Evolutionary conservation across 2,888 invertebrate genomes (phyloP).

Genomic region (Lasius platythorax): DNA sequence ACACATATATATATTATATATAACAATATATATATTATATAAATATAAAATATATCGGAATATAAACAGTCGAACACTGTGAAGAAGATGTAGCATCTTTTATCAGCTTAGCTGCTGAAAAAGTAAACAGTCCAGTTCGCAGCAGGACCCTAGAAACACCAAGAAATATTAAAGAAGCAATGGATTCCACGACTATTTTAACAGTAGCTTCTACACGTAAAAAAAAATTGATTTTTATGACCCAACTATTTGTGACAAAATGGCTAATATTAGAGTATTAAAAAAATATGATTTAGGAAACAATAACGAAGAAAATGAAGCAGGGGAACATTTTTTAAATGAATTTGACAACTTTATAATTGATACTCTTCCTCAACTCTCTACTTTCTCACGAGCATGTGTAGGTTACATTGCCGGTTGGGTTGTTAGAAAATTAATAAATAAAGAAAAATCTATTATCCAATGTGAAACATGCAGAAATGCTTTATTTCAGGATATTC

Average conservation of each 20-base stretch:
- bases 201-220: background rate
- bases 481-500: background rate
- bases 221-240: constrained; percentile 2
- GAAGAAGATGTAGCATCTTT: background rate
- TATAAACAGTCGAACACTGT: too few species aligned
- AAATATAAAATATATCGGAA: too few species aligned
- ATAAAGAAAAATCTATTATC: background rate
- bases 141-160: background rate
- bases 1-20: too few species aligned
- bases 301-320: background rate
- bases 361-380: background rate
- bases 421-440: background rate
- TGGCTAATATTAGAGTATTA: background rate
- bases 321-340: background rate
- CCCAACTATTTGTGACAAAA: background rate
- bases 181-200: background rate
- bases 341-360: background rate
- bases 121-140: background rate
- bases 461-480: background rate
- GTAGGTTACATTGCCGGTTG: background rate
- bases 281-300: background rate
- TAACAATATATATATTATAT: too few species aligned
- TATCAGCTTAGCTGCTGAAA: background rate
- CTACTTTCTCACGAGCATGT: background rate
- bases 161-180: background rate